Percentiles rank a stretch among this genome's conserved stretches.
Conservation (phyloP, 2,113 vertebrate genomes). For the Solea senegalensis region DNA sequence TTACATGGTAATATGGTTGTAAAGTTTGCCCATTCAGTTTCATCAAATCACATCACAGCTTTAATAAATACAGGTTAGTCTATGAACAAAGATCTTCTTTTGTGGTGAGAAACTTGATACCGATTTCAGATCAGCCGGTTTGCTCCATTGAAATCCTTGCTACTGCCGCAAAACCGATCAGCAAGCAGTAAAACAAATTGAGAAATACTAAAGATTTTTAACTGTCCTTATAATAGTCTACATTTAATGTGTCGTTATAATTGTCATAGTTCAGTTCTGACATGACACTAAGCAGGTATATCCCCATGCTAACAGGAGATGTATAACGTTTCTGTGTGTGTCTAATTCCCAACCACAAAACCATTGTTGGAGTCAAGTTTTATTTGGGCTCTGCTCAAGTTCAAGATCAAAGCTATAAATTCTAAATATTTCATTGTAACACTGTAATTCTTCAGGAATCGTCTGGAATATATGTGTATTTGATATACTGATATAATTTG, state of each 20-base stretch:
- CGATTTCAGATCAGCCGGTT: conserved; percentile 4
- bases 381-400: conserved; percentile 23
- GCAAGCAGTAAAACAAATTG: neutral
- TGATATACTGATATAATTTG: no score
- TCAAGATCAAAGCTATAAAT: no score
- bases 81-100: conserved; percentile 12
- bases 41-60: neutral
- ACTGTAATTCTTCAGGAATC: neutral
- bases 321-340: conserved; percentile 25
- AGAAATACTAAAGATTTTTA: neutral
- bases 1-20: neutral
- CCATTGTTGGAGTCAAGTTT: conserved; percentile 42
- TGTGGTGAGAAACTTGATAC: conserved; percentile 15
- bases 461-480: no score
- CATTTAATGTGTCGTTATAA: neutral
- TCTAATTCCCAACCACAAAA: conserved; percentile 55
- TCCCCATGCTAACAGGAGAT: conserved; percentile 21
- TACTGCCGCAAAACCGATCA: conserved; percentile 27
- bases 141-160: neutral
- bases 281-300: neutral
- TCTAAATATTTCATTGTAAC: no score
- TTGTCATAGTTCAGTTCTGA: neutral
- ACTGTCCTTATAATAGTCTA: no score
- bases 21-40: neutral
- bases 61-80: neutral